These are phyloP conservation scores for Eurois occulta DNA, from an alignment of 2,888 invertebrate species.

Conservation along the genomic window DNA sequence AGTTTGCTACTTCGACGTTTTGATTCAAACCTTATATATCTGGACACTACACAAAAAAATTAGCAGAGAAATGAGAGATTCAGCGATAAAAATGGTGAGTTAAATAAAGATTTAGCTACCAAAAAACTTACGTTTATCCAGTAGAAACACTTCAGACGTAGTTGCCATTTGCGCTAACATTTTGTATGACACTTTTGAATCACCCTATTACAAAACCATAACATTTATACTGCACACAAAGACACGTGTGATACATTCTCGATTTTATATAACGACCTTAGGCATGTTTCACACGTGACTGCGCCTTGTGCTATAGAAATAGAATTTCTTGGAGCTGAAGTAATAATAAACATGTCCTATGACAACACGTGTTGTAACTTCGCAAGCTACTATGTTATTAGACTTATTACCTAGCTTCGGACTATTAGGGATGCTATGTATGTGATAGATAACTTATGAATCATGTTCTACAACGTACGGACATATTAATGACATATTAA, in stretches of 20 bases:
- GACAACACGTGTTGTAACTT: conserved; percentile 15
- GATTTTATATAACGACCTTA: background rate
- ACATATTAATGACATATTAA: too few relatives aligned
- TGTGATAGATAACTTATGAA: background rate
- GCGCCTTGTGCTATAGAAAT: background rate
- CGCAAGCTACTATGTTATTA: background rate
- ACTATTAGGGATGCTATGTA: background rate
- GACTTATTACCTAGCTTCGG: conserved; percentile 3
- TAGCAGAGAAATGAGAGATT: background rate
- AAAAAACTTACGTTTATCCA: background rate
- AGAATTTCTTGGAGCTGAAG: conserved; percentile 8
- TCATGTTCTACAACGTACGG: background rate
- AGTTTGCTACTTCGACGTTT: background rate
- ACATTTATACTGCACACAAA: background rate
- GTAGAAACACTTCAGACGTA: background rate
- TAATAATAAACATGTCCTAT: conserved; percentile 19
- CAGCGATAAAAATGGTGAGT: background rate
- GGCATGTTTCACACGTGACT: background rate
- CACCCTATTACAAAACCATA: background rate
- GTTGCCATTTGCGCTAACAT: background rate
- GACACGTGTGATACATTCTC: conserved; percentile 12
- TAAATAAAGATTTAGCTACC: too few relatives aligned
- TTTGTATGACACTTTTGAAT: background rate
- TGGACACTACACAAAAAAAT: background rate
- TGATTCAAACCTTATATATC: background rate